Evolutionary conservation across 2,797 vertebrate genomes (phyloP).

Genomic region (Lateolabrax maculatus): DNA sequence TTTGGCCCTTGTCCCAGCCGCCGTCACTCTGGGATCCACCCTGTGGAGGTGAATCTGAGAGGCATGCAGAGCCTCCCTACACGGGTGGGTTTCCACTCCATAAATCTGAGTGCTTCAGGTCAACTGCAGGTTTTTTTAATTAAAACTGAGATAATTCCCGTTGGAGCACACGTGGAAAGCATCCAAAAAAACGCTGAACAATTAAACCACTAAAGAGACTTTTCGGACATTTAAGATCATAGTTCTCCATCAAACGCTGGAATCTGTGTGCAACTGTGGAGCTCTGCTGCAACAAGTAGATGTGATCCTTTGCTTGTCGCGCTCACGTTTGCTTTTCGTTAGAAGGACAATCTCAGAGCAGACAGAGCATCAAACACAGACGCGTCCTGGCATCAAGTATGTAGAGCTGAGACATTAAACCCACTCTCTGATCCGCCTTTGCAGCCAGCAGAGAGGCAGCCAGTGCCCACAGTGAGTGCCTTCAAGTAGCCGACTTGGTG

Average conservation of each 20-base stretch:
- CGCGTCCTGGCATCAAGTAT: neutral
- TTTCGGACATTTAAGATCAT: neutral
- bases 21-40: slow-evolving; percentile 76
- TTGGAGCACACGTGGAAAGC: slow-evolving; percentile 20
- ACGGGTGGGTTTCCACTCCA: slow-evolving; percentile 73
- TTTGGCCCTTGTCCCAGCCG: slow-evolving; percentile 77
- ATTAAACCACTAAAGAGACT: neutral
- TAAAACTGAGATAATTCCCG: slow-evolving; percentile 59
- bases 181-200: slow-evolving; percentile 37
- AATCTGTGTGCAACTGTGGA: neutral
- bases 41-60: slow-evolving; percentile 77
- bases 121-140: slow-evolving; percentile 62
- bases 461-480: neutral
- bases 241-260: neutral
- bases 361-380: neutral
- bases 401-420: neutral
- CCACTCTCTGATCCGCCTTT: neutral
- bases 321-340: neutral
- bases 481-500: slow-evolving; percentile 23
- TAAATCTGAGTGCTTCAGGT: slow-evolving; percentile 77
- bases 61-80: slow-evolving; percentile 79
- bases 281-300: neutral
- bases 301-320: neutral
- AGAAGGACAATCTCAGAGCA: neutral
- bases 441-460: neutral